A percentile compares a stretch with the other conserved stretches of the same genome.
Conservation (phyloP, 2,113 vertebrate genomes). For the Pogonocichla stellata region DNA sequence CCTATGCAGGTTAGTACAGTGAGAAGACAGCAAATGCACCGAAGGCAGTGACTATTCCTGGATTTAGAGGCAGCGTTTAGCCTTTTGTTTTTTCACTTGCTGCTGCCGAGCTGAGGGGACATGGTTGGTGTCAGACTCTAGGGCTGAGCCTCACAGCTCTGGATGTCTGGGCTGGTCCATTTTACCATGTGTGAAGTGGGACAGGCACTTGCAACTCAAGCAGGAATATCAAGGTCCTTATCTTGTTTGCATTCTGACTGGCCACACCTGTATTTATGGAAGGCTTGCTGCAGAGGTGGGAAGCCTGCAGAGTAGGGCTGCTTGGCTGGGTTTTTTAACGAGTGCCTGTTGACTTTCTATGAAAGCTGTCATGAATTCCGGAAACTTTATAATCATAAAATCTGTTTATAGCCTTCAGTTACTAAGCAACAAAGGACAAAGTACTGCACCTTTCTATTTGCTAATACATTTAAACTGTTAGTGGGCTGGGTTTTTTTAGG, state of each 20-base stretch:
- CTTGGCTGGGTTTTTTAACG: neutral
- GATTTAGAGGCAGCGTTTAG: neutral
- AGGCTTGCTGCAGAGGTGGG: neutral
- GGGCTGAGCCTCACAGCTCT: accelerated
- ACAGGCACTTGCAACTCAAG: neutral
- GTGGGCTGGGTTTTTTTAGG: neutral
- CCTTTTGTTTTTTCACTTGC: accelerated
- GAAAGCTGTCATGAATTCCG: conserved; percentile 51
- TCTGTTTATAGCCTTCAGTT: conserved; percentile 71
- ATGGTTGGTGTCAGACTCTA: accelerated
- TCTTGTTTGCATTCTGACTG: conserved; percentile 4
- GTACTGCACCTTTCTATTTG: conserved; percentile 62
- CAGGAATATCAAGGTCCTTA: neutral
- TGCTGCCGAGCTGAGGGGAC: neutral
- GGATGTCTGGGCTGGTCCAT: neutral
- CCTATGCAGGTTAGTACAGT: neutral
- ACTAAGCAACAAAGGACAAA: conserved; percentile 76
- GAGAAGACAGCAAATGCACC: neutral
- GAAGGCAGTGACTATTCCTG: neutral
- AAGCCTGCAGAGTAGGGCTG: neutral
- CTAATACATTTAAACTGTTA: conserved; percentile 11
- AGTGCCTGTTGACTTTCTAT: conserved; percentile 34
- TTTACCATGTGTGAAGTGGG: neutral
- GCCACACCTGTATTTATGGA: neutral
- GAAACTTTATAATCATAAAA: conserved; percentile 68